Percentiles rank a stretch among this genome's conserved stretches.
phyloP scores from a whole-genome alignment of 2,888 invertebrate species.

The Dendrolimus houi region DNA sequence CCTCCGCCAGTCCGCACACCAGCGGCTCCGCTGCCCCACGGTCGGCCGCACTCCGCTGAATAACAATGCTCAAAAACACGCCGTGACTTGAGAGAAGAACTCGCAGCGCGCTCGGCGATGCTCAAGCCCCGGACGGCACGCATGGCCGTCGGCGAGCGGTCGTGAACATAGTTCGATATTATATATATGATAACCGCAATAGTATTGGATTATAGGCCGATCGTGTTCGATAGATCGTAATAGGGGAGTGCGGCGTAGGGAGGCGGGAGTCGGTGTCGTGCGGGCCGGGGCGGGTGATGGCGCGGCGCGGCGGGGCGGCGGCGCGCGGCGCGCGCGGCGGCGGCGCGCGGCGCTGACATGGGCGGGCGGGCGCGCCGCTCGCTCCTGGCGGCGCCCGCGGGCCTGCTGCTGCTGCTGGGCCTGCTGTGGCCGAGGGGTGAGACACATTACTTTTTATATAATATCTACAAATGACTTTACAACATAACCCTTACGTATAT shows the following conservation, averaged over 20 bases:
- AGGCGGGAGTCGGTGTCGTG: conserved; percentile 42
- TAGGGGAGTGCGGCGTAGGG: conserved; percentile 56
- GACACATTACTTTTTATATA: conserved; percentile 11
- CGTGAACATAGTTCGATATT: conserved; percentile 50
- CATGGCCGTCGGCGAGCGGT: conserved; percentile 65
- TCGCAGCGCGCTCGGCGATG: conserved; percentile 60
- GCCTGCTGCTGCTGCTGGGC: conserved; percentile 71
- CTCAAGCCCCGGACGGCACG: conserved; percentile 62
- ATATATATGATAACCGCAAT: conserved; percentile 57
- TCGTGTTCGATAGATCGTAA: conserved; percentile 58
- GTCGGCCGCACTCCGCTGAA: conserved; percentile 73
- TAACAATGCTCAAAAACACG: conserved; percentile 72
- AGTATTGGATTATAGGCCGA: conserved; percentile 54
- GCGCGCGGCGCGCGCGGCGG: conserved; percentile 60
- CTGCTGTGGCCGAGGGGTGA: conserved; percentile 70
- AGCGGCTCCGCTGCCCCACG: conserved; percentile 76
- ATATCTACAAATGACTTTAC: neutral
- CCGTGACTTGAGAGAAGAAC: conserved; percentile 57
- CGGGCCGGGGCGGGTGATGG: conserved; percentile 47
- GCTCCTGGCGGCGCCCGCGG: conserved; percentile 73
- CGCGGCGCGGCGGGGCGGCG: conserved; percentile 62
- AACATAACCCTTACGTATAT: neutral
- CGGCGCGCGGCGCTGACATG: conserved; percentile 72
- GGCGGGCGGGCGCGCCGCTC: conserved; percentile 72
- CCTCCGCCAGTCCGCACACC: conserved; percentile 73